Percentiles rank a stretch among this genome's conserved stretches.
These are phyloP conservation scores for Porites lutea DNA, from an alignment of 64 coral and sea anemone species.

Conservation along the genomic window DNA sequence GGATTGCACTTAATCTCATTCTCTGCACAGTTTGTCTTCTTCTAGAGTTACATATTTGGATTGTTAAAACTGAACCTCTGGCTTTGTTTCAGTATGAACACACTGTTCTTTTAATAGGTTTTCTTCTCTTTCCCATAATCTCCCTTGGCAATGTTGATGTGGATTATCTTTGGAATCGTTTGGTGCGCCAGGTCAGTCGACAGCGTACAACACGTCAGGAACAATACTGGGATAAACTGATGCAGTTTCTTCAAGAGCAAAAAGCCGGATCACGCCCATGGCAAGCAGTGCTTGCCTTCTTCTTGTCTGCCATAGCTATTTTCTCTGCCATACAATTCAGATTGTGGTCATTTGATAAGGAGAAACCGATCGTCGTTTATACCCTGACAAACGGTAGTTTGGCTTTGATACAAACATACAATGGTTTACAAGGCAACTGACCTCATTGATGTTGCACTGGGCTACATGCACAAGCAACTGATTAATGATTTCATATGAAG, in stretches of 20 bases:
- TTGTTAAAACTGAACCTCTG: constrained; percentile 30
- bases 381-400: constrained; percentile 41
- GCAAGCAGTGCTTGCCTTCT: constrained; percentile 89
- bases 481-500: no score
- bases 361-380: constrained; percentile 20
- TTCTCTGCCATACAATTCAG: constrained; percentile 94
- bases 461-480: no score
- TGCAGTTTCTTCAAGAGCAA: constrained; percentile 96
- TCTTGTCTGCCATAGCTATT: constrained; percentile 83
- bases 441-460: not conserved
- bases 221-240: constrained; percentile 83
- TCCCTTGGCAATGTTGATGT: constrained; percentile 89
- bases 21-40: constrained; percentile 82
- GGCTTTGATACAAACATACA: not conserved
- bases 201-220: constrained; percentile 67
- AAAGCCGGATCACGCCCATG: constrained; percentile 84
- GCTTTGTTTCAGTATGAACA: constrained; percentile 80
- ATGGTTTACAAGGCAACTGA: not conserved
- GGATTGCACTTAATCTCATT: constrained; percentile 82
- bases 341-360: constrained; percentile 54
- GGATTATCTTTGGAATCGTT: constrained; percentile 93
- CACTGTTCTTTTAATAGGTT: constrained; percentile 50
- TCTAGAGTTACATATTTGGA: constrained; percentile 87
- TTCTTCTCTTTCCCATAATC: constrained; percentile 70
- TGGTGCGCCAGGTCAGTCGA: constrained; percentile 81